Evolutionary conservation across 2,113 vertebrate genomes (phyloP).

Genomic region (Ornithorhynchus anatinus): DNA sequence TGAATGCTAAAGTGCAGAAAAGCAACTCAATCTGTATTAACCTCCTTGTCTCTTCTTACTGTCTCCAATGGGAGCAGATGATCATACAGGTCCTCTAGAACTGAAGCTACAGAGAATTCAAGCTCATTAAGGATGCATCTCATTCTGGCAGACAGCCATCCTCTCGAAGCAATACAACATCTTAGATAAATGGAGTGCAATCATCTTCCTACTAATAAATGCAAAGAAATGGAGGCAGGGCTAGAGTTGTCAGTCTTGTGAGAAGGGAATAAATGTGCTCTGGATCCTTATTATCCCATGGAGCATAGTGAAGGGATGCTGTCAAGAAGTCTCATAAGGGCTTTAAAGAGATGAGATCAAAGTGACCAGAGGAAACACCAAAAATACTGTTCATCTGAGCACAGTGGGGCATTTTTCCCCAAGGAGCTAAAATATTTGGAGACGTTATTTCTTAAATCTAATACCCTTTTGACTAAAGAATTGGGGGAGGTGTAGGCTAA

Average conservation of each 20-base stretch:
- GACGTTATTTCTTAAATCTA: not conserved
- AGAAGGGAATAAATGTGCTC: not conserved
- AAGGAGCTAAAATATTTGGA: not conserved
- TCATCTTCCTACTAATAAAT: conserved; percentile 3
- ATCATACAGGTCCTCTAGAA: not conserved
- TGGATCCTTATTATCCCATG: not conserved
- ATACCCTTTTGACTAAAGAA: not conserved
- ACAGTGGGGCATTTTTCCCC: not conserved
- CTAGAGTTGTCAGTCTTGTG: not conserved
- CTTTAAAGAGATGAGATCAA: not conserved
- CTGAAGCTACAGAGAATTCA: not conserved
- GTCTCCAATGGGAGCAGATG: not conserved
- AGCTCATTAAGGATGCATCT: not conserved
- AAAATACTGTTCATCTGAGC: not conserved
- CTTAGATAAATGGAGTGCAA: not conserved
- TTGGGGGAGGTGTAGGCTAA: not conserved
- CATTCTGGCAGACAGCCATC: conserved; percentile 7
- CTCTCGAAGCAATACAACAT: not conserved
- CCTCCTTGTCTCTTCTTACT: not conserved
- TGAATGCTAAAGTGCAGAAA: not conserved
- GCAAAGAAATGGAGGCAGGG: not conserved
- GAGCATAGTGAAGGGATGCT: not conserved
- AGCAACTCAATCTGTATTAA: not conserved
- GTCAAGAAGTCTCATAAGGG: not conserved
- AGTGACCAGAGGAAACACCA: not conserved